Evolutionary conservation across 2,888 invertebrate species (phyloP), one percentile per base, ranked within the genome.

Genomic region (Thera britannica): DNA sequence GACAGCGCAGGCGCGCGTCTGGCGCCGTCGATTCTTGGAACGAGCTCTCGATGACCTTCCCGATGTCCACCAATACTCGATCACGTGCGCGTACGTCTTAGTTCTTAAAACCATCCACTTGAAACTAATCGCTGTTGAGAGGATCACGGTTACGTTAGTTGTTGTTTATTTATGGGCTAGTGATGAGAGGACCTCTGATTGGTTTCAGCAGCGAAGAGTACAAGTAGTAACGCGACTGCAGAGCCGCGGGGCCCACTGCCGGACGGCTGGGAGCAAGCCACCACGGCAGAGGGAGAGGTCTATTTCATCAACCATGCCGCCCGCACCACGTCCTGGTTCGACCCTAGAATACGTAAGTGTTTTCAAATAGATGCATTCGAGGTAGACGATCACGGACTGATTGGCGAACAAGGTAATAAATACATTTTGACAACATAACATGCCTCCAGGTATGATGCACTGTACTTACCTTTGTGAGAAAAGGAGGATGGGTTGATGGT

Each of bases 261-360:
- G 75, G 97, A 97, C 75, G 97, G 97, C 80, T 97, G 97, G 97
- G 97, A 97, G 90, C 97, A 97, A 90, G 97, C 97, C 72, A 95
- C 96, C 80, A 97, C 97, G 76, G 95, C 96, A 68, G 97, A 97
- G 88, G 97, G 97, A 80, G 97, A 97, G 92, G 95, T 96, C 82
- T 97, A 97, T 94, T 98, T 97, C 93, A 95, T 98, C 93, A 98
- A 98, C 94, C 98, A 98, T 93, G 96, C 97, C 89, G 97, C 97
- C 77, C 96, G 98, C 92, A 98, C 98, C 84, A 99, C 99, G 76
- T 98, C 98, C 84, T 99, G 99, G 99, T 98, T 98, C 94, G 98
- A 99, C 94, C 99, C 99, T 83, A 96, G 98, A 96, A 97, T 99
- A 95, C 98, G 98, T 98, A 96, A 97, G 98, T 97, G 66, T 73